A percentile compares a stretch with the other conserved stretches of the same genome.
Evolutionary conservation across 1,140 invertebrate genomes (phyloP).

Genomic region (Eubasilissa regina): DNA sequence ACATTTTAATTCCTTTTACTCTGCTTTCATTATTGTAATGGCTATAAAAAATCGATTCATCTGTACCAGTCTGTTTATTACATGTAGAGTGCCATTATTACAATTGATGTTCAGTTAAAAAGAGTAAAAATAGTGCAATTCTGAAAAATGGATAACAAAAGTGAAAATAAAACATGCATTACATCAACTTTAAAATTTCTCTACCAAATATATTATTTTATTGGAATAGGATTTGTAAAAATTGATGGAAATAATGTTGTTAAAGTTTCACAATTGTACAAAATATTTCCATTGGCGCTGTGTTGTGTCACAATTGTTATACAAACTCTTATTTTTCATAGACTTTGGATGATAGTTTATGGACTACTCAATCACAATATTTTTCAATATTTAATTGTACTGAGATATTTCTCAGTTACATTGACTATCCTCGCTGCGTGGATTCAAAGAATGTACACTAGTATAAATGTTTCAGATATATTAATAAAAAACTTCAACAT

Average conservation of each 20-base stretch:
- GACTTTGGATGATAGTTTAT: background rate
- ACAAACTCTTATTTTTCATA: background rate
- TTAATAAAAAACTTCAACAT: constrained; percentile 1
- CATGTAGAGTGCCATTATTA: background rate
- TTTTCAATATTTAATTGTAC: background rate
- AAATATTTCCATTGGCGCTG: background rate
- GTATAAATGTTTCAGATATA: background rate
- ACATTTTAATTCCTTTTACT: too few relatives aligned
- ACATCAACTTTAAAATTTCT: background rate
- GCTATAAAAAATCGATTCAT: too few relatives aligned
- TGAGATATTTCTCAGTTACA: background rate
- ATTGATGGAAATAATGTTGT: constrained; percentile 10
- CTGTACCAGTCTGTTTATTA: too few relatives aligned
- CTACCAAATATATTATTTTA: background rate
- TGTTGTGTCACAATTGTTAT: background rate
- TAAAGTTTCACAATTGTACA: background rate
- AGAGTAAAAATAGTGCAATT: background rate
- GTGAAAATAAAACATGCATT: background rate
- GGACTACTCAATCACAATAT: background rate
- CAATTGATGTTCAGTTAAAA: background rate
- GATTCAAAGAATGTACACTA: background rate
- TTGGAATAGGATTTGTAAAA: constrained; percentile 1
- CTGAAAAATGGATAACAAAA: background rate
- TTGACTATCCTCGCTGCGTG: constrained; percentile 5
- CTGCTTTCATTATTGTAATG: too few relatives aligned